phyloP scores from a whole-genome alignment of 2,797 vertebrate genomes.

The Siniperca scherzeri region DNA sequence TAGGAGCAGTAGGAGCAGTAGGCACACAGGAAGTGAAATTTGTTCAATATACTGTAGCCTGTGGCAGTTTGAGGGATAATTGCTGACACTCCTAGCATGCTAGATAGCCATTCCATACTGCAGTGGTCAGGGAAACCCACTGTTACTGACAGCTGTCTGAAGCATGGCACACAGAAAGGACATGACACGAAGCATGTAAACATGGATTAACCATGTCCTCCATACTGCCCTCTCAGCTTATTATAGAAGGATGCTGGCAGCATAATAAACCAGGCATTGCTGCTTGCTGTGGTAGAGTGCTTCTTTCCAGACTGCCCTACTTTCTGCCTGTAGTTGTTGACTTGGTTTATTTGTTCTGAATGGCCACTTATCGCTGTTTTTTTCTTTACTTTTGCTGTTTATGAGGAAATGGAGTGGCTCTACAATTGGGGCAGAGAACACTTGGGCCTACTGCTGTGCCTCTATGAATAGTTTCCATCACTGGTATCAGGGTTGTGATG shows the following conservation, averaged over 20 bases:
- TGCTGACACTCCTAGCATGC: slow-evolving; percentile 71
- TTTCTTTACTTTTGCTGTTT: slow-evolving; percentile 47
- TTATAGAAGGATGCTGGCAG: slow-evolving; percentile 64
- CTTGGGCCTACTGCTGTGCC: slow-evolving; percentile 39
- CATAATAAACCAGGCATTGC: slow-evolving; percentile 63
- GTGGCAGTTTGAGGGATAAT: slow-evolving; percentile 73
- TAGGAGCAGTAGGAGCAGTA: slow-evolving; percentile 55
- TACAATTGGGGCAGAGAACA: slow-evolving; percentile 48
- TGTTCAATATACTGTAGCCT: slow-evolving; percentile 77
- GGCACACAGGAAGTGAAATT: slow-evolving; percentile 75
- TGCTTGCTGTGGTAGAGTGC: slow-evolving; percentile 63
- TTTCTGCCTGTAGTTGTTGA: slow-evolving; percentile 75
- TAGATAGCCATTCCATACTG: slow-evolving; percentile 54
- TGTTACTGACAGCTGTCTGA: slow-evolving; percentile 72
- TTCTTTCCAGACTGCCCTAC: slow-evolving; percentile 76
- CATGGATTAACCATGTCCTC: slow-evolving; percentile 62
- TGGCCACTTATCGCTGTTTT: slow-evolving; percentile 62
- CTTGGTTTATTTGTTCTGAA: slow-evolving; percentile 75
- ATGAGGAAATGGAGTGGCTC: slow-evolving; percentile 49
- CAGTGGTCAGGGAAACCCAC: slow-evolving; percentile 68
- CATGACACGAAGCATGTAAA: slow-evolving; percentile 63
- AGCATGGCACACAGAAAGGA: slow-evolving; percentile 53
- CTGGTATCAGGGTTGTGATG: slow-evolving; percentile 40
- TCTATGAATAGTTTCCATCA: slow-evolving; percentile 53
- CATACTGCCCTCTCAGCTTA: slow-evolving; percentile 62